Percentiles rank a stretch among this genome's conserved stretches.
Conservation (phyloP, 2,113 vertebrate species). For the Desmodus rotundus region DNA sequence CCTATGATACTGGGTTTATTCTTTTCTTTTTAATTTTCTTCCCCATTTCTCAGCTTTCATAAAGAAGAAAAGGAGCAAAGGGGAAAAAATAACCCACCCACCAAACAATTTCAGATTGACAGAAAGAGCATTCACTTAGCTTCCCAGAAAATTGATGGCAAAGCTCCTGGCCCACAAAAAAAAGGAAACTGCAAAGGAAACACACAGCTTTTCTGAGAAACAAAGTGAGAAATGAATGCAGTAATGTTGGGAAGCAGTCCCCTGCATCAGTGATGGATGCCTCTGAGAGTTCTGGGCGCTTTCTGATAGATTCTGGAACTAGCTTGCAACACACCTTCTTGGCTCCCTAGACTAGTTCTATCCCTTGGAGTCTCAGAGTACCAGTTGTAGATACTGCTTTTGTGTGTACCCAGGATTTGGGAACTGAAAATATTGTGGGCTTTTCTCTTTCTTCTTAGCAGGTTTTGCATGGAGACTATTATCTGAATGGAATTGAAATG, state of each 20-base stretch:
- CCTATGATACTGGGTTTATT: conserved; percentile 57
- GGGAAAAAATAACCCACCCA: not conserved
- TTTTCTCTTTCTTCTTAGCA: not conserved
- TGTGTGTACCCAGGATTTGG: not conserved
- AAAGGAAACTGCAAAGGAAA: not conserved
- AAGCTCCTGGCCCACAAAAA: not conserved
- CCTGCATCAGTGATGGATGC: not conserved
- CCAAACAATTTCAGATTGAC: not conserved
- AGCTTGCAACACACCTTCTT: not conserved
- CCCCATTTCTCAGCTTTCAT: not conserved
- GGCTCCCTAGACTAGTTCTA: not conserved
- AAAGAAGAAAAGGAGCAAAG: not conserved
- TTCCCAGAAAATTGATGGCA: not conserved
- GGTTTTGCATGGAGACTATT: not conserved
- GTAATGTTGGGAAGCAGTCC: not conserved
- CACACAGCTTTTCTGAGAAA: not conserved
- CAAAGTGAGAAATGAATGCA: not conserved
- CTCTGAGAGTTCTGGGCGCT: not conserved
- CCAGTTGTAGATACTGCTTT: too few relatives aligned
- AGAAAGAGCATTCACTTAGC: not conserved
- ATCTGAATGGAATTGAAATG: not conserved
- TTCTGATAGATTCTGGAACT: not conserved
- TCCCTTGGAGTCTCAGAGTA: not conserved
- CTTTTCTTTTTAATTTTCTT: conserved; percentile 64
- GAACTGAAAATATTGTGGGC: too few relatives aligned